Conservation (phyloP, 2,113 vertebrate genomes). For the Sceloporus undulatus region DNA sequence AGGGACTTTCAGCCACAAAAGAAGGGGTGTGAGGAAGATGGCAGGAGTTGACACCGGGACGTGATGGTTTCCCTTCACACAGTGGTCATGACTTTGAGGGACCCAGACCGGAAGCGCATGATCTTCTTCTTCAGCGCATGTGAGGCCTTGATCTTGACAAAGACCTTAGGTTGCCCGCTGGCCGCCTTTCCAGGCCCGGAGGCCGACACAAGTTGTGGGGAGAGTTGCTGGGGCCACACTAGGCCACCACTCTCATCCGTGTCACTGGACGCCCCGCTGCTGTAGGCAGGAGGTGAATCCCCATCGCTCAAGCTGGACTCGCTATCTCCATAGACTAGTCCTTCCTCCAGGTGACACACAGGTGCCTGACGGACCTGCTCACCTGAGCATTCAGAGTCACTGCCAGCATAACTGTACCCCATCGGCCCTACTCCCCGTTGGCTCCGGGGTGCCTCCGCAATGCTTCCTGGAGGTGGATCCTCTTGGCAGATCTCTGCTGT, state of each 20-base stretch:
- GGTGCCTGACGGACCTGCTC: constrained; percentile 68
- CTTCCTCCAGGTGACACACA: constrained; percentile 66
- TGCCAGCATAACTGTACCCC: constrained; percentile 66
- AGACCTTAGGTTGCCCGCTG: constrained; percentile 83
- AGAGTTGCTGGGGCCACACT: constrained; percentile 90
- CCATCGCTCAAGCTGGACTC: constrained; percentile 83
- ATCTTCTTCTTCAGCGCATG: constrained; percentile 93
- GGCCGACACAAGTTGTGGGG: constrained; percentile 72
- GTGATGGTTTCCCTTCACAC: constrained; percentile 76
- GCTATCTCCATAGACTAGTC: constrained; percentile 66
- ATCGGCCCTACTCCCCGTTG: constrained; percentile 64
- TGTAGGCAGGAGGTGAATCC: constrained; percentile 81
- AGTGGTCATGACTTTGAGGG: constrained; percentile 92
- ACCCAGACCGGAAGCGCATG: constrained; percentile 87
- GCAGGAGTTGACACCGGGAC: neutral
- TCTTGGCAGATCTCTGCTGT: constrained; percentile 85
- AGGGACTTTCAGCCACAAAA: neutral
- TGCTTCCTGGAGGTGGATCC: constrained; percentile 63
- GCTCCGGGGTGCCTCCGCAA: constrained; percentile 58
- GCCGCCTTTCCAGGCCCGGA: constrained; percentile 56
- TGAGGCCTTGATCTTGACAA: constrained; percentile 91
- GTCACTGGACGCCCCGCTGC: constrained; percentile 84
- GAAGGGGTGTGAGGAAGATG: neutral
- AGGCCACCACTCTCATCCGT: constrained; percentile 87
- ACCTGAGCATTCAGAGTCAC: constrained; percentile 68